phyloP scores from a whole-genome alignment of 64 coral and sea anemone species.

The Cladopsammia gracilis region DNA sequence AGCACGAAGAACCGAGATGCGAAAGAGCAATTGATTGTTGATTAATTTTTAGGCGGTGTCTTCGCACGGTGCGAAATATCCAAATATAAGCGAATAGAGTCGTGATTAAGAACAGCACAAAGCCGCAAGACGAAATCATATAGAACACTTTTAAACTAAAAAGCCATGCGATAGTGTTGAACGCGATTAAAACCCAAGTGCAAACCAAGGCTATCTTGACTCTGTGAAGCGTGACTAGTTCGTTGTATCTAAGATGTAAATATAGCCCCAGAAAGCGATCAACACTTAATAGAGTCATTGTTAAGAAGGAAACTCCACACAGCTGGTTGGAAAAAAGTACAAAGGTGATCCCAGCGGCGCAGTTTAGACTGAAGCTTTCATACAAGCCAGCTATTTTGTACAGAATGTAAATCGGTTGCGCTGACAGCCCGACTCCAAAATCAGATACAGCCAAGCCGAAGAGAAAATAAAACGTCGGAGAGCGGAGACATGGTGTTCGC shows the following conservation, averaged over 20 bases:
- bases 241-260: conserved; percentile 57
- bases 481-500: background rate
- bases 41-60: background rate
- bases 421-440: conserved; percentile 13
- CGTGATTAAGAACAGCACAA: background rate
- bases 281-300: conserved; percentile 1
- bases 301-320: conserved; percentile 24
- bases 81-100: background rate
- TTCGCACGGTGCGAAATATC: background rate
- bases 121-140: background rate
- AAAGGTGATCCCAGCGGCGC: background rate
- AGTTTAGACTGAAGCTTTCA: background rate
- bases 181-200: background rate
- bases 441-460: conserved; percentile 26
- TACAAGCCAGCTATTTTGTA: conserved; percentile 29
- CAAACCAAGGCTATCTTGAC: background rate
- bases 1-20: background rate
- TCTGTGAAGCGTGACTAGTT: conserved; percentile 6
- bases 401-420: conserved; percentile 25
- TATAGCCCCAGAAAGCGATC: conserved; percentile 52
- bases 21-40: background rate
- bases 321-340: background rate
- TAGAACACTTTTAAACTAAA: background rate
- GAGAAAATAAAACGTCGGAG: conserved; percentile 10
- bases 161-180: background rate